Evolutionary conservation across 2,113 vertebrate genomes (phyloP).

Genomic region (Peromyscus maniculatus): DNA sequence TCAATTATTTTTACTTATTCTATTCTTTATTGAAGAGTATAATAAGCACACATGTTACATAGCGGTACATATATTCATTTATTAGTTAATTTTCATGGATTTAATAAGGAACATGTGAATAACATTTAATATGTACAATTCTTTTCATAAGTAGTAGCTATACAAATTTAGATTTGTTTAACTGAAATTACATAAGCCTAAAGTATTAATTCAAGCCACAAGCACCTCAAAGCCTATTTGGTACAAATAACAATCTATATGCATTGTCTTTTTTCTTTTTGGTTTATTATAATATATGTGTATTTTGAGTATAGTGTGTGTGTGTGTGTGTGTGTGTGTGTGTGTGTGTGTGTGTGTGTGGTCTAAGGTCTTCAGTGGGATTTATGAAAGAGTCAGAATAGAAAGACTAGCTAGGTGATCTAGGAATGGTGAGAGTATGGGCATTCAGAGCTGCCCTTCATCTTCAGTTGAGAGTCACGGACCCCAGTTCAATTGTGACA

Average conservation of each 20-base stretch:
- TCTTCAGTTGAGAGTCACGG: no score
- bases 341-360: neutral
- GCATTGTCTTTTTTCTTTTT: constrained; percentile 2
- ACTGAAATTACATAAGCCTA: neutral
- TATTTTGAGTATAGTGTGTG: neutral
- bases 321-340: neutral
- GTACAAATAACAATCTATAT: neutral
- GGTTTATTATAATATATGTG: neutral
- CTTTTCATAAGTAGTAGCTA: neutral
- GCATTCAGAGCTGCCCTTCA: neutral
- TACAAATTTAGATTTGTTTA: constrained; percentile 1
- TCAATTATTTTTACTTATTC: neutral
- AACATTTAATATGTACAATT: neutral
- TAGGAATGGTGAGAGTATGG: accelerated
- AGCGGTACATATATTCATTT: neutral
- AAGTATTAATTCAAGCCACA: neutral
- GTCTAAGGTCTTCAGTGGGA: neutral
- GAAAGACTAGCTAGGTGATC: neutral
- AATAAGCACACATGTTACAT: neutral
- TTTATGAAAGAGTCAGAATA: neutral
- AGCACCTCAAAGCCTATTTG: neutral
- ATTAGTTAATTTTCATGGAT: neutral
- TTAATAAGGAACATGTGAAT: constrained; percentile 1
- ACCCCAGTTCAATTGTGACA: no score
- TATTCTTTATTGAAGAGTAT: neutral